Conservation (phyloP, 2,888 invertebrate species). For the Ophion costatus region DNA sequence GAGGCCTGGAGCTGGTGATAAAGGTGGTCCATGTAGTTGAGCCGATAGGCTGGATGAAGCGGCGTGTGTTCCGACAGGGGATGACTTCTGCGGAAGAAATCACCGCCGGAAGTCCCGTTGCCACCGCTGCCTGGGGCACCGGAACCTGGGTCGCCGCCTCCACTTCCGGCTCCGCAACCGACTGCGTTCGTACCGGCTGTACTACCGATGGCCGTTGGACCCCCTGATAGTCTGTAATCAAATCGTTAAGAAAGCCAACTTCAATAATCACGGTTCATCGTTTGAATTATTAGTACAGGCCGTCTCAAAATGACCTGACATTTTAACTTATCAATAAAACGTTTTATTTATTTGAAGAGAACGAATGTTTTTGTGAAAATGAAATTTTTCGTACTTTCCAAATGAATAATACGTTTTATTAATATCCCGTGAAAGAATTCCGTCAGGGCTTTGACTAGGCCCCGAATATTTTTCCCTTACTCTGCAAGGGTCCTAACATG, state of each 20-base stretch:
- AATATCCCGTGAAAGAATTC: no score
- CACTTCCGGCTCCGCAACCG: conserved; percentile 79
- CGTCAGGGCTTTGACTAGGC: no score
- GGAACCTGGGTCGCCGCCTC: conserved; percentile 79
- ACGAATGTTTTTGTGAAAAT: no score
- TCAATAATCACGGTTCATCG: neutral
- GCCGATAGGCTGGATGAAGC: conserved; percentile 89
- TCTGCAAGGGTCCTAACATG: no score
- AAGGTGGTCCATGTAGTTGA: conserved; percentile 92
- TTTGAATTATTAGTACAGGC: neutral
- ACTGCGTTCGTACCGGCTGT: conserved; percentile 82
- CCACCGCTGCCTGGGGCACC: conserved; percentile 84
- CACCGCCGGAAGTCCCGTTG: conserved; percentile 87
- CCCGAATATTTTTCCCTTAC: no score
- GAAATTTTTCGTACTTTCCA: no score
- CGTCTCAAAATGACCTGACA: no score
- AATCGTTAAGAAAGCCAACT: conserved; percentile 12
- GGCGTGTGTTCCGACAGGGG: conserved; percentile 87
- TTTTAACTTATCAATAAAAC: no score
- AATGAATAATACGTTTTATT: no score
- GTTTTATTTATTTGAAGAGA: no score
- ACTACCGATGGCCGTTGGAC: conserved; percentile 78
- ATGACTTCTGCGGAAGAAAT: conserved; percentile 86
- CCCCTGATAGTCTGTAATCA: conserved; percentile 79
- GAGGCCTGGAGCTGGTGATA: conserved; percentile 89